Base-by-base conservation (phyloP, 2,888 invertebrate genomes). In the Tanypteryx hageni region DNA sequence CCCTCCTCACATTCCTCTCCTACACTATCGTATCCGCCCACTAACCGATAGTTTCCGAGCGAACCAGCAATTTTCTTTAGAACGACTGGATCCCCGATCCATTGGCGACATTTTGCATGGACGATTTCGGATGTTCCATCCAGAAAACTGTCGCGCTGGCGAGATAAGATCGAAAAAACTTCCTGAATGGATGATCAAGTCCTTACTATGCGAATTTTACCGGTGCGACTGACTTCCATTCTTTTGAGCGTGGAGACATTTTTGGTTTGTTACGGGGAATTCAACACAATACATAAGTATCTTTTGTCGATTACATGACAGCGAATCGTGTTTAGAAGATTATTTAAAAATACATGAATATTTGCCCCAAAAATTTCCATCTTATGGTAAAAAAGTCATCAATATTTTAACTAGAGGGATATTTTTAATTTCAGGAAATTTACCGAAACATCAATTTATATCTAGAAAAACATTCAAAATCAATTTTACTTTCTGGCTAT, bases 11-110 rank as follows among this genome's bases (percentile, higher is more conserved):
- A 44, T 44, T 44, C 44, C 1, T 44, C 44, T 5, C 44, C 5
- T 5, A 44, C 44, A 44, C 44, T 44, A 44, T 27, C 76, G 76
- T 76, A 76, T 76, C 76, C 76, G 76, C 18, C 27, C 76, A 27
- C 76, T 76, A 76, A 76, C 76, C 76, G 76, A 76, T 76, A 76
- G 76, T 76, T 76, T 76, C 76, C 76, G 76, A 76, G 27, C 76
- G 76, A 76, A 76, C 76, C 76, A 76, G 76, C 76, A 76, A 27
- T 76, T 76, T 76, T 76, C 76, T 76, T 76, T 76, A 76, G 27
- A 76, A 22, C 22, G 9, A 7, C 64, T 14, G 64, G 5, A 64
- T 64, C 64, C 64, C 64, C 18, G 11, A 76, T 27, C 76, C 76
- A 76, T 76, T 13, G 76, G 76, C 76, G 4, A 76, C 76, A 76